A percentile compares a stretch with the other conserved stretches of the same genome.
phyloP scores from a whole-genome alignment of 2,888 invertebrate species.

The Lasioglossum oenotherae region DNA sequence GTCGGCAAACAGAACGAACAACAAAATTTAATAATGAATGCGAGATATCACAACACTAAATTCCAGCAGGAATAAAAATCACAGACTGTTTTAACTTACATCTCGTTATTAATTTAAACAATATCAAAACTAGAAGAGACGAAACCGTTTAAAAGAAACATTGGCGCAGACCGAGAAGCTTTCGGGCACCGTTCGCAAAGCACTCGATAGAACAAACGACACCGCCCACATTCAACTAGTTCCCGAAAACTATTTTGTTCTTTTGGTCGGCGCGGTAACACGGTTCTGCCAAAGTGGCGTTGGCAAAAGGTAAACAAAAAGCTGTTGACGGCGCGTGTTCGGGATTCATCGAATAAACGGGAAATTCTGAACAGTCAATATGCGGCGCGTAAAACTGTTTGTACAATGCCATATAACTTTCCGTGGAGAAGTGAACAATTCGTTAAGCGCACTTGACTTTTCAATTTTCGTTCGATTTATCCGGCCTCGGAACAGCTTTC shows the following conservation, averaged over 20 bases:
- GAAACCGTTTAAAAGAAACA: not conserved
- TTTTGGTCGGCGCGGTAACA: not conserved
- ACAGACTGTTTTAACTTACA: not conserved
- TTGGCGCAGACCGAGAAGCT: not conserved
- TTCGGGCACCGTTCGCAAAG: not conserved
- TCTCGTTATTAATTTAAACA: not conserved
- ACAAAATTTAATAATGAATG: too few species aligned
- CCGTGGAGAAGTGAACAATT: conserved; percentile 4
- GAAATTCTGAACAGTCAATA: not conserved
- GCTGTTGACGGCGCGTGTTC: not conserved
- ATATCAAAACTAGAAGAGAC: not conserved
- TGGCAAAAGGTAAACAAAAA: not conserved
- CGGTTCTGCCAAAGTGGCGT: not conserved
- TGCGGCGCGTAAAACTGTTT: not conserved
- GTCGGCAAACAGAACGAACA: too few species aligned
- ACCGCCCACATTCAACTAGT: not conserved
- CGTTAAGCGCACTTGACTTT: conserved; percentile 8
- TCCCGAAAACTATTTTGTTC: not conserved
- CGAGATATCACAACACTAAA: too few species aligned
- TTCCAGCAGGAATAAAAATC: too few species aligned
- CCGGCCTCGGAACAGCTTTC: not conserved
- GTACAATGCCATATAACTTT: conserved; percentile 11
- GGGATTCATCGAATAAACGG: conserved; percentile 1
- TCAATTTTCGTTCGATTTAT: conserved; percentile 17
- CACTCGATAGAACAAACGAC: not conserved